Evolutionary conservation across 2,113 vertebrate genomes (phyloP).

Genomic region (Vulpes vulpes): DNA sequence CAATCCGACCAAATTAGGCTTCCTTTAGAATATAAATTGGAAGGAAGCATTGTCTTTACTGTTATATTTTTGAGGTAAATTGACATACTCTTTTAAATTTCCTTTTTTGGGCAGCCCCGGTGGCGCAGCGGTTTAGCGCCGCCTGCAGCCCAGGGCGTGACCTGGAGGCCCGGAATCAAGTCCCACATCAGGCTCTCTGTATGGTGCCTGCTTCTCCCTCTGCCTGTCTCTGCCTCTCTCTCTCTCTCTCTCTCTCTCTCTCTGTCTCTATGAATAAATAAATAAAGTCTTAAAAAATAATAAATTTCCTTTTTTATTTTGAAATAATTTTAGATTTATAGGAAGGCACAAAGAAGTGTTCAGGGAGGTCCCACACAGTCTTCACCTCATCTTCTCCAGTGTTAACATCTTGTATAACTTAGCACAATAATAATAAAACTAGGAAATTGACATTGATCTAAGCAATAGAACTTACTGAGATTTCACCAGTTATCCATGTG

Average conservation of each 20-base stretch:
- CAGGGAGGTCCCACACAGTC: no score
- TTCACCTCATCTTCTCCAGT: not conserved
- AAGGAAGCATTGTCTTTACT: not conserved
- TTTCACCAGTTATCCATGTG: not conserved
- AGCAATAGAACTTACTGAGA: not conserved
- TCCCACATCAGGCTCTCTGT: no score
- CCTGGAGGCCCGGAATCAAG: no score
- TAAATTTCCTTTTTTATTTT: not conserved
- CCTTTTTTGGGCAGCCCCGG: no score
- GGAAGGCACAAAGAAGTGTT: not conserved
- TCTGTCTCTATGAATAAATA: no score
- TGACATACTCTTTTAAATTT: not conserved
- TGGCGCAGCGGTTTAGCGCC: no score
- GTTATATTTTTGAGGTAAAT: not conserved
- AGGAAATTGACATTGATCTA: not conserved
- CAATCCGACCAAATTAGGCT: not conserved
- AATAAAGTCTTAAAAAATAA: no score
- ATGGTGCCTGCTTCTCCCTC: no score
- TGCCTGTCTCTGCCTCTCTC: no score
- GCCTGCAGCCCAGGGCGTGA: no score
- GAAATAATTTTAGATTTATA: not conserved
- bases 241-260: no score
- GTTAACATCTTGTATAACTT: not conserved
- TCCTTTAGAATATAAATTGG: not conserved
- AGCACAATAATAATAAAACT: not conserved